Evolutionary conservation across 2,113 vertebrate genomes (phyloP), one percentile per base, ranked within the genome.

Genomic region (Pyxicephalus adspersus): DNA sequence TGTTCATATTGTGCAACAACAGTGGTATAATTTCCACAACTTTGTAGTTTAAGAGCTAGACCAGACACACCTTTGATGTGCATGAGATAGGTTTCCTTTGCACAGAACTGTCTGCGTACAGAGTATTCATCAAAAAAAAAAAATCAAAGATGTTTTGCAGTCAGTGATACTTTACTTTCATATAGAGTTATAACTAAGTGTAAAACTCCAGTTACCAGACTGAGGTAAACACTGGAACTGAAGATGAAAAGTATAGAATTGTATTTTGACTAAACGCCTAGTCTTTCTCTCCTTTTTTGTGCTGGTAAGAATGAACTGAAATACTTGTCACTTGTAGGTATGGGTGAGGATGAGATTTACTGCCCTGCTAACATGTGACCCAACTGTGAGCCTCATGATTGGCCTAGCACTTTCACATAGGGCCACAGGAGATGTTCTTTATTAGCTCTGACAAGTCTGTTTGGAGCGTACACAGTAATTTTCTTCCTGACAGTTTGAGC

Each of bases 1-100:
- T 13, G 26, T 72, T 18, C 16, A 61, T 19, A 31, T 25, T 45
- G 13, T 61, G 17, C 34, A 38, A 25, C 2, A 45, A 61, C 45
- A n/a, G 31, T 60, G 29, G 31, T 34, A 60, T 29, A 58, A 75
- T 80, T 81, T 71, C 64, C 20, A 38, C 60, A 64, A 34, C 22
- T 81, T 64, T 81, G 67, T 73, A 55, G 60, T 64, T 61, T 25
- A 55, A 29, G 26, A 58, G 68, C 60, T 64, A 29, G 50, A n/a
- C 63, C 61, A 65, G 29, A 71, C 63, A 17, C 51, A 29, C 16
- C 79, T 81, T 81, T 81, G 79, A 81, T 65, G 79, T 81, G 70
- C 79, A 81, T 63, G 79, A 68, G 22, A 31, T 50, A 66, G 5
- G 28, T 55, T 81, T 81, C 78, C 79, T 81, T 38, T 64, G 26